Evolutionary conservation across 1,140 invertebrate genomes (phyloP), one percentile per base, ranked within the genome.

Genomic region (Eciton burchellii): DNA sequence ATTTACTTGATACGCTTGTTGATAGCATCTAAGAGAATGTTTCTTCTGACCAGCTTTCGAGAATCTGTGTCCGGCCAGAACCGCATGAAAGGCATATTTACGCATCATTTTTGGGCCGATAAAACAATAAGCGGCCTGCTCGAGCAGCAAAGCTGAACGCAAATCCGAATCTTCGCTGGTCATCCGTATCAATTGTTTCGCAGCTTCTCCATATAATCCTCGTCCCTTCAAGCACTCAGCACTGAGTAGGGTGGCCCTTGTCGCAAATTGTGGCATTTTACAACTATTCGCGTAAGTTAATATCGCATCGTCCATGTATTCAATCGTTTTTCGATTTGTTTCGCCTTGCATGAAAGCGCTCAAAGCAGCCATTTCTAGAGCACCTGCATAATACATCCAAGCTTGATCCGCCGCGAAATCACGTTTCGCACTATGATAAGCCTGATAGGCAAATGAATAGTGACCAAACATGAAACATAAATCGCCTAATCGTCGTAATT

Each of bases 71-170:
- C 99, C 99, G 62, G 99, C 98, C 16, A 99, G 94, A 21, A 99
- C 98, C 95, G 98, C 97, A 90, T 99, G 98, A 92, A 99, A 99
- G n/a, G 98, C 97, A 93, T 99, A 99, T 93, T 99, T 99, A 60
- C 99, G 95, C 81, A 97, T 95, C 96, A 98, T 97, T 16, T 96
- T 95, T 1, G 96, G 95, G 56, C 96, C 96, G 29, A 99, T 94
- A 91, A 98, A 99, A 91, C 98, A 99, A 91, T 99, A 97, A 0
- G 98, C 97, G 0, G 99, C 98, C 94, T 99, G 99, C 94, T 99
- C 99, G 16, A 99, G 93, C 63, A 99, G 94, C 79, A 99, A 94
- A 9, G 98, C 98, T 86, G 98, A 98, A 43, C 98, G 95, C 60
- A 98, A 93, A 94, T 99, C 98, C 19, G 97, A 98, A 92, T 98